Base-by-base conservation (phyloP, 2,797 vertebrate species). In the Aldrovandia affinis region DNA sequence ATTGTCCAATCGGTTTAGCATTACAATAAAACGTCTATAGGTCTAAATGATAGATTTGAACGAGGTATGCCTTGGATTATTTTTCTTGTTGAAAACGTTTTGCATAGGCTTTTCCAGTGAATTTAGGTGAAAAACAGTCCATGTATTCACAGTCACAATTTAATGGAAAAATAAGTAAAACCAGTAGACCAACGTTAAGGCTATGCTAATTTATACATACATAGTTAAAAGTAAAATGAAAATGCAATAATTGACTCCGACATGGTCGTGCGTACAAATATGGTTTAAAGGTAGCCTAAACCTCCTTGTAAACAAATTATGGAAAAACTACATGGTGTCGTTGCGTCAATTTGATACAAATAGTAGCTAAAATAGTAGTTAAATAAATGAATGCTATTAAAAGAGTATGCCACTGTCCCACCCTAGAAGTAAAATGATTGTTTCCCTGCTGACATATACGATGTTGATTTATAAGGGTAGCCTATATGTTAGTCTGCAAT, bases 81-180 rank as follows among this genome's bases (percentile, higher is more conserved):
- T 89, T 85, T 89, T 83, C 85, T 92, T 89, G 86, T 85, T 84
- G 83, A 88, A 85, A 18, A 86, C 65, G 54, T 87, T n/a, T 86
- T 92, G 91, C 90, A 94, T 95, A 93, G n/a, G n/a, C n/a, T n/a
- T n/a, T 84, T 93, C 92, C 94, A 65, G 20, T 65, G 3, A 10
- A 65, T 65, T 61, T 33, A 28, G 63, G 28, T 22, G 59, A 63
- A 63, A 61, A 61, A 61, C 7, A n/a, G n/a, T 61, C 14, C 4
- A 28, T 65, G 28, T 65, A 65, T 33, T 33, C 63, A 65, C 63
- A 33, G 28, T 12, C 28, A 22, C 30, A 65, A 30, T 30, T 65
- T n/a, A 65, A n/a, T n/a, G n/a, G n/a, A 65, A 65, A 30, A 2
- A 30, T 30, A 10, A 30, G 3, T 22, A 9, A 65, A 33, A 65